These are phyloP conservation scores for Choristoneura rosaceana DNA, from an alignment of 2,888 invertebrate genomes.

Conservation along the genomic window DNA sequence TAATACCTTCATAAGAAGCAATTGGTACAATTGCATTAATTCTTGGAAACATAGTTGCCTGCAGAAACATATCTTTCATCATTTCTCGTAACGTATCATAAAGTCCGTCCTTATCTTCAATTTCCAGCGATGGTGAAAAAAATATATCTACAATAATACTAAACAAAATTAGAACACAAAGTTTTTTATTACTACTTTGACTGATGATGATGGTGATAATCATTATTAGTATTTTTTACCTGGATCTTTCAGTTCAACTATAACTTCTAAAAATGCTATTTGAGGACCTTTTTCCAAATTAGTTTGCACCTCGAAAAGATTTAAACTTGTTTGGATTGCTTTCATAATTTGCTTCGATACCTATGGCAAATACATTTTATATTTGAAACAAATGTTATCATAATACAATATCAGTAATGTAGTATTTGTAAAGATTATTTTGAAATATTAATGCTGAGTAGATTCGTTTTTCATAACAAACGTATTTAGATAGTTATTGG, in stretches of 20 bases:
- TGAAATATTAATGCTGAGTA: too few relatives aligned
- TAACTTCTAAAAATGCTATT: constrained; percentile 91
- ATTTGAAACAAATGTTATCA: neutral
- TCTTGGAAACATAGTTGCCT: constrained; percentile 89
- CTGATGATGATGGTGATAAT: neutral
- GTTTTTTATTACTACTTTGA: neutral
- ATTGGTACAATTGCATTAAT: constrained; percentile 83
- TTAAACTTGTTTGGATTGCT: constrained; percentile 80
- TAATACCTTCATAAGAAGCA: constrained; percentile 72
- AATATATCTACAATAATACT: constrained; percentile 81
- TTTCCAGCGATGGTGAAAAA: constrained; percentile 90
- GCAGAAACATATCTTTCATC: constrained; percentile 91
- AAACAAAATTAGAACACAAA: neutral
- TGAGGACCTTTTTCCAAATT: constrained; percentile 82
- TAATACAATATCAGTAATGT: neutral
- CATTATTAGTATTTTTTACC: constrained; percentile 61
- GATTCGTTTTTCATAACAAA: too few relatives aligned
- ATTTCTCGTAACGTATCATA: constrained; percentile 88
- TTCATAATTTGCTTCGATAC: constrained; percentile 77
- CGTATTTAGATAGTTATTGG: too few relatives aligned
- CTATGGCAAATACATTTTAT: constrained; percentile 51
- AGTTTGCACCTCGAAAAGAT: constrained; percentile 87
- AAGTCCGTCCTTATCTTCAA: constrained; percentile 88
- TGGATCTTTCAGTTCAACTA: constrained; percentile 90
- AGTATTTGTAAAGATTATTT: neutral